phyloP scores from a whole-genome alignment of 35 echinoderm and acorn worm species.

The Chiridota heheva region DNA sequence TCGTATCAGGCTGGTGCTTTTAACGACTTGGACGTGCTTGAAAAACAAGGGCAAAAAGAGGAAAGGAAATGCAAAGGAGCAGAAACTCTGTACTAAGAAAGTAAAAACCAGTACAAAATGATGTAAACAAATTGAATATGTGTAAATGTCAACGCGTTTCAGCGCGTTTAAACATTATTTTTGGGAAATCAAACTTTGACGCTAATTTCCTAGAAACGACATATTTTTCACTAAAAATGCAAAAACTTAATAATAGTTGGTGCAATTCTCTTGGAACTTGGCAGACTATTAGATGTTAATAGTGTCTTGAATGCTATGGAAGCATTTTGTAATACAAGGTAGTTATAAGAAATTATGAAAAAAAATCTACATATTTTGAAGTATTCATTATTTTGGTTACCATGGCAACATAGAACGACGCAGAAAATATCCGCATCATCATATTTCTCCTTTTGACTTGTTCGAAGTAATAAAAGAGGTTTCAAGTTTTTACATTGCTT shows the following conservation, averaged over 20 bases:
- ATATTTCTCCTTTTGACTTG: not conserved
- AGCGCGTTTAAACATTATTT: not conserved
- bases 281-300: not conserved
- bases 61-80: not conserved
- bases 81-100: not conserved
- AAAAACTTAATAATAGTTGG: not conserved
- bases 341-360: not conserved
- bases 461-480: not conserved
- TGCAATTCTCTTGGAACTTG: not conserved
- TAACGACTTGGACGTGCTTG: constrained; percentile 17
- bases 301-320: constrained; percentile 10
- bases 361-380: not conserved
- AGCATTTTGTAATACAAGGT: not conserved
- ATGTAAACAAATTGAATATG: not conserved
- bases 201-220: too few species aligned
- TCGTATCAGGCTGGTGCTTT: constrained; percentile 14
- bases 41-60: too few species aligned
- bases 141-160: constrained; percentile 4
- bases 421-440: not conserved
- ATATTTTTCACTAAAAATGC: too few species aligned
- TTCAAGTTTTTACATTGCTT: not conserved
- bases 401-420: not conserved
- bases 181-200: too few species aligned
- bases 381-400: not conserved
- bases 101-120: not conserved